Percentiles rank a stretch among this genome's conserved stretches.
Conservation (phyloP, 2,113 vertebrate species). For the Eptatretus burgeri region DNA sequence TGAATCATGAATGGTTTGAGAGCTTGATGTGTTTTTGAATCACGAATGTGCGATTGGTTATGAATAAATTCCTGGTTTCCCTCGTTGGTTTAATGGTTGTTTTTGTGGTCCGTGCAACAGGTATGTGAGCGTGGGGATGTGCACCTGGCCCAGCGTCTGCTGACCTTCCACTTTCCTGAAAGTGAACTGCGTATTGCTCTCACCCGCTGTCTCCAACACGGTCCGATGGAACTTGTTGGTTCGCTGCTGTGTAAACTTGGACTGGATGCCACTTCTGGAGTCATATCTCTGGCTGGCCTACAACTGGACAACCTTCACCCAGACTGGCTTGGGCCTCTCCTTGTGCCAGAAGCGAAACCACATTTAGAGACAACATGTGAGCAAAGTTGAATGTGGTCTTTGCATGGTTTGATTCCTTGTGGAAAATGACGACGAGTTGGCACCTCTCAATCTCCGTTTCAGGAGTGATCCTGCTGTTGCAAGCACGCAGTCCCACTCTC, state of each 20-base stretch:
- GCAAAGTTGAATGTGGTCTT: too few relatives aligned
- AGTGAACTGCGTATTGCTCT: background rate
- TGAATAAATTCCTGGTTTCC: too few relatives aligned
- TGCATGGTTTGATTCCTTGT: too few relatives aligned
- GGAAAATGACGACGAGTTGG: too few relatives aligned
- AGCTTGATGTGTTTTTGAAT: too few relatives aligned
- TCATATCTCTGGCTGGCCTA: conserved; percentile 1
- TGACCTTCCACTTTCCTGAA: background rate
- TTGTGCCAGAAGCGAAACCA: background rate
- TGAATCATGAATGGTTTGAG: too few relatives aligned
- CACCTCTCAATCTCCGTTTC: too few relatives aligned
- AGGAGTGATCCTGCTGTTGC: too few relatives aligned
- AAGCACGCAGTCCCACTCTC: too few relatives aligned
- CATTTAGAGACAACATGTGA: too few relatives aligned
- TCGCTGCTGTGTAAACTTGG: background rate
- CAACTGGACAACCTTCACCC: background rate
- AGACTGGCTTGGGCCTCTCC: conserved; percentile 1
- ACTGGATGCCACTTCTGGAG: background rate
- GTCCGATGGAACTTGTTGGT: background rate
- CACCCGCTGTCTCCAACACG: background rate
- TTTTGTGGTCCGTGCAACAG: background rate
- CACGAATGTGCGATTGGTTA: too few relatives aligned
- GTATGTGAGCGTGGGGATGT: background rate
- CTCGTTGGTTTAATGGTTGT: too few relatives aligned
- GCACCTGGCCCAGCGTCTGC: conserved; percentile 5